Conservation (phyloP, 2,113 vertebrate genomes). For the Cryptoleucopteryx plumbea region DNA sequence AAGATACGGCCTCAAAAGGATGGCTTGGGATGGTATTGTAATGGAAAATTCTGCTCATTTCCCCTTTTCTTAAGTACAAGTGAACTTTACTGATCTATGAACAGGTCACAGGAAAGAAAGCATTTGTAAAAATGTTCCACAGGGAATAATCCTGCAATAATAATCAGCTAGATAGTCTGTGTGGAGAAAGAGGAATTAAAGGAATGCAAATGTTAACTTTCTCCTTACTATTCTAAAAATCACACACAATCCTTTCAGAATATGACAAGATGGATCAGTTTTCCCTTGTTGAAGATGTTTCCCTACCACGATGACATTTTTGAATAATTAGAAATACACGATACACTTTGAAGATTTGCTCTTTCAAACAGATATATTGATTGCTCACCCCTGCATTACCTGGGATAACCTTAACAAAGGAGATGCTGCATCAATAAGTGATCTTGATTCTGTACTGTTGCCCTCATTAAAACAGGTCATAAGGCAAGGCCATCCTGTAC, state of each 20-base stretch:
- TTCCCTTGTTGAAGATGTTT: neutral
- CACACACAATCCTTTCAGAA: neutral
- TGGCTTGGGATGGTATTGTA: neutral
- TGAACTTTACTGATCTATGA: neutral
- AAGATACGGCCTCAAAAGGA: neutral
- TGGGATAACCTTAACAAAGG: neutral
- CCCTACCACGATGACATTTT: neutral
- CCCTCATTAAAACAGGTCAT: neutral
- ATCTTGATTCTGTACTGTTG: neutral
- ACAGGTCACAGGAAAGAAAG: neutral
- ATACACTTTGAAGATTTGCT: neutral
- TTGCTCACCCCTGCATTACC: neutral
- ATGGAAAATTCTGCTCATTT: neutral
- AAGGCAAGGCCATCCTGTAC: neutral
- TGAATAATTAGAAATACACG: neutral
- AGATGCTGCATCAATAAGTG: neutral
- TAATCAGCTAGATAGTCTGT: neutral
- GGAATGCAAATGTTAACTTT: neutral
- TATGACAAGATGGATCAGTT: neutral
- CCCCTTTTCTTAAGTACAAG: neutral
- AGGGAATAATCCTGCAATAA: neutral
- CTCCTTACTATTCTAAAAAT: neutral
- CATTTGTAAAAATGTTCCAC: neutral
- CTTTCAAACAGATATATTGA: neutral
- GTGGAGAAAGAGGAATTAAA: neutral